These are phyloP conservation scores for Stegodyphus mimosarum DNA, from an alignment of 1,140 invertebrate species.

Conservation along the genomic window DNA sequence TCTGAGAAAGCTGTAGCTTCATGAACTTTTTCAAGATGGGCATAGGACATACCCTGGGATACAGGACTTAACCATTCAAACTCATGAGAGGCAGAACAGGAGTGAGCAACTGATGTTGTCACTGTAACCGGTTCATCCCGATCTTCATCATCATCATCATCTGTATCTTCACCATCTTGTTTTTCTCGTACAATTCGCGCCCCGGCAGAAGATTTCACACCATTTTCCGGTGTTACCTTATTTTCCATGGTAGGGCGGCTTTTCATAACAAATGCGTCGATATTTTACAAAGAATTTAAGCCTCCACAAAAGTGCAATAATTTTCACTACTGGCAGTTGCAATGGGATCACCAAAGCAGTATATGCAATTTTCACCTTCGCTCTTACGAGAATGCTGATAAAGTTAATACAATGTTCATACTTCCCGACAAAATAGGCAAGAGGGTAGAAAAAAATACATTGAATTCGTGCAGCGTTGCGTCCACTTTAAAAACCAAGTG, in stretches of 20 bases:
- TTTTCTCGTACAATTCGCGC: constrained; percentile 4
- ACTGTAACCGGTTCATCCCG: not conserved
- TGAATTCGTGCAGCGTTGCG: not conserved
- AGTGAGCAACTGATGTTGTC: constrained; percentile 10
- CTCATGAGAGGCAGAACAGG: constrained; percentile 47
- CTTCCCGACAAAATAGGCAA: not conserved
- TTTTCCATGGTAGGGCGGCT: constrained; percentile 7
- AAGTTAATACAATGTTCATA: too few relatives aligned
- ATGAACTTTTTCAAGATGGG: constrained; percentile 10
- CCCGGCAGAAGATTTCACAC: not conserved
- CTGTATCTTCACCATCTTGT: constrained; percentile 23
- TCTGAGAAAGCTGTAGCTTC: not conserved
- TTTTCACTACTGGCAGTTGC: too few relatives aligned
- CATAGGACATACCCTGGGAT: constrained; percentile 13
- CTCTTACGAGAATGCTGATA: too few relatives aligned
- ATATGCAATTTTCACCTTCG: too few relatives aligned
- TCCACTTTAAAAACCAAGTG: constrained; percentile 24
- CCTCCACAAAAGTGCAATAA: too few relatives aligned
- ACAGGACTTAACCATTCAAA: constrained; percentile 45
- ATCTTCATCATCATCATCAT: constrained; percentile 41
- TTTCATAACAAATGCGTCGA: constrained; percentile 11
- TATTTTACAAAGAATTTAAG: too few relatives aligned
- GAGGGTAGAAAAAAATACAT: not conserved
- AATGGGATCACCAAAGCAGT: too few relatives aligned
- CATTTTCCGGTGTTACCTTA: not conserved